A percentile compares a stretch with the other conserved stretches of the same genome.
Evolutionary conservation across 2,888 invertebrate genomes (phyloP).

Genomic region (Sycophila texana): DNA sequence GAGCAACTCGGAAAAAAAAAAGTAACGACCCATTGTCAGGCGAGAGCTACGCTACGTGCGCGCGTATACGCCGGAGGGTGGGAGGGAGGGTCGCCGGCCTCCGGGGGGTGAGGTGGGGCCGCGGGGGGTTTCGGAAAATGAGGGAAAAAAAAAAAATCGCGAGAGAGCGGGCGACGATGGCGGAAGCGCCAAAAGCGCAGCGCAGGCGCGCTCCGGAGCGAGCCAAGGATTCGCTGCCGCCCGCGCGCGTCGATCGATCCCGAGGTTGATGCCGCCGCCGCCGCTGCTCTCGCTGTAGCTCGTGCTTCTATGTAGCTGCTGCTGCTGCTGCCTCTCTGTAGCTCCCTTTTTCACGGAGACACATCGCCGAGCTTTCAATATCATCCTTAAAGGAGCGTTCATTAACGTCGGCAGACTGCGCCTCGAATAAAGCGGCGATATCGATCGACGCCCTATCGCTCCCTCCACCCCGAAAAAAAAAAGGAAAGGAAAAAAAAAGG

Average conservation of each 20-base stretch:
- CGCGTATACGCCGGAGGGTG: conserved; percentile 7
- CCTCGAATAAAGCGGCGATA: background rate
- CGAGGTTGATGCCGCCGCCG: conserved; percentile 4
- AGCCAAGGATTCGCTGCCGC: conserved; percentile 34
- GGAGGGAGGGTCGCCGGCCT: background rate
- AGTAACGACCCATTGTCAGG: conserved; percentile 51
- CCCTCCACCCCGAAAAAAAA: background rate
- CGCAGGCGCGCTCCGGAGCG: conserved; percentile 48
- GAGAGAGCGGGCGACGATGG: background rate
- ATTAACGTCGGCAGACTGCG: background rate
- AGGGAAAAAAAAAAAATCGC: conserved; percentile 15
- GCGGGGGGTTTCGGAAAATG: conserved; percentile 35
- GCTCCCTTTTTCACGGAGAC: too few species aligned
- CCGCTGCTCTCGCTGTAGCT: conserved; percentile 1
- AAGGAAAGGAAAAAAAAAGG: background rate
- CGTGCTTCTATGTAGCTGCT: background rate
- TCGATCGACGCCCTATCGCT: too few species aligned
- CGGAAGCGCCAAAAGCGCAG: conserved; percentile 52
- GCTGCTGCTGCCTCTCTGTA: too few species aligned
- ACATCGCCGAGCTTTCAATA: too few species aligned
- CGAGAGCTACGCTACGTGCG: conserved; percentile 13
- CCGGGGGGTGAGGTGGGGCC: background rate
- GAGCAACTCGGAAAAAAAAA: conserved; percentile 27
- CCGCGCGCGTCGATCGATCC: conserved; percentile 39
- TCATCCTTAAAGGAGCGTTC: too few species aligned